Evolutionary conservation across 2,797 vertebrate species (phyloP).

Genomic region (Orientallactaga sibirica): DNA sequence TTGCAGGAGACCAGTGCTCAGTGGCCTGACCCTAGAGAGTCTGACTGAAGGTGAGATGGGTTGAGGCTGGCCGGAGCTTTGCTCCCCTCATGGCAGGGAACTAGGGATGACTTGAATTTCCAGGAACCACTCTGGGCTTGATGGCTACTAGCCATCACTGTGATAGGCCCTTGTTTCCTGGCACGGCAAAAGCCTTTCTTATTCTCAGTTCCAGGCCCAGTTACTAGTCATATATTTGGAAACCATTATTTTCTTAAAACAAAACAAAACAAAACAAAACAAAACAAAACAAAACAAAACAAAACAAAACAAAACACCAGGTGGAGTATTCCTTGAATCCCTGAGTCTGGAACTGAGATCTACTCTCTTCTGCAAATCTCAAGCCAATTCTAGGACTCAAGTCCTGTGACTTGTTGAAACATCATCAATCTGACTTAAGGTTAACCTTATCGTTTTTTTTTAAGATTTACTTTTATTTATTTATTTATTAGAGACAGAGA

Average conservation of each 20-base stretch:
- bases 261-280: background rate
- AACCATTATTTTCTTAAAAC: conserved; percentile 33
- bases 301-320: background rate
- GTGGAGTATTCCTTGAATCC: background rate
- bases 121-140: background rate
- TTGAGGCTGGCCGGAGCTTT: background rate
- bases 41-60: background rate
- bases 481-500: too few species aligned
- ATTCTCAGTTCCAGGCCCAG: background rate
- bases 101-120: background rate
- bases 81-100: background rate
- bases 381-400: background rate
- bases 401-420: background rate
- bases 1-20: background rate
- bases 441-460: background rate
- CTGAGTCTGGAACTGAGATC: background rate
- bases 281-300: background rate
- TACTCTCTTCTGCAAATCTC: background rate
- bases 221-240: background rate
- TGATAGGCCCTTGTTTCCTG: background rate
- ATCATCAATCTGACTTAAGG: background rate
- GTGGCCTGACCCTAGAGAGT: background rate
- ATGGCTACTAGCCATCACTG: background rate
- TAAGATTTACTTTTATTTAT: too few species aligned
- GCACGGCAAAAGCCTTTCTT: background rate